Percentiles rank a stretch among this genome's conserved stretches.
Evolutionary conservation across 2,888 invertebrate species (phyloP).

Genomic region (Mechanitis mazaeus): DNA sequence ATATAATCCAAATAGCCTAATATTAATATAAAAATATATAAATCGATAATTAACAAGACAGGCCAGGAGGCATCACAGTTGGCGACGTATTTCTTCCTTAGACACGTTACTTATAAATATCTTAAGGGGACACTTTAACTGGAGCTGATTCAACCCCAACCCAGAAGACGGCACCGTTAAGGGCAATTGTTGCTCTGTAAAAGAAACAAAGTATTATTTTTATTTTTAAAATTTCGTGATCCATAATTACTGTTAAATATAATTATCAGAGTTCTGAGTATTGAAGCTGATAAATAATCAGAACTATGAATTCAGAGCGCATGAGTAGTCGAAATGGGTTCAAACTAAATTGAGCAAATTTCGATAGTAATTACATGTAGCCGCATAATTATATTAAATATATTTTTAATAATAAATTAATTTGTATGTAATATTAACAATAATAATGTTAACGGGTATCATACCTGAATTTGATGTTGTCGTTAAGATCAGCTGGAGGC

Average conservation of each 20-base stretch:
- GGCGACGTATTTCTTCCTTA: no score
- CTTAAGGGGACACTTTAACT: slow-evolving; percentile 67
- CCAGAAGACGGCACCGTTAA: slow-evolving; percentile 84
- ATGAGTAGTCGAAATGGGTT: no score
- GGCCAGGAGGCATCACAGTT: neutral
- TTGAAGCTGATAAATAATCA: no score
- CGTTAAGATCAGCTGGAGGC: slow-evolving; percentile 78
- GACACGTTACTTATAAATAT: neutral
- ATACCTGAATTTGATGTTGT: slow-evolving; percentile 28
- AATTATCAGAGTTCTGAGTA: no score
- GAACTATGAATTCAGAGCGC: no score
- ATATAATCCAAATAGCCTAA: slow-evolving; percentile 11
- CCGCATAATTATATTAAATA: no score
- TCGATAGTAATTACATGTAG: no score
- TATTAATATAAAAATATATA: slow-evolving; percentile 8
- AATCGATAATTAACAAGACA: slow-evolving; percentile 2
- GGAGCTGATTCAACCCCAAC: slow-evolving; percentile 79
- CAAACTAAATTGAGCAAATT: no score
- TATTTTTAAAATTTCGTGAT: no score
- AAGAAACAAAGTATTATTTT: slow-evolving; percentile 26
- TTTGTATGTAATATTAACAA: neutral
- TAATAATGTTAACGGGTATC: no score
- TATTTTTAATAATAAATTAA: neutral
- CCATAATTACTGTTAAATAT: no score
- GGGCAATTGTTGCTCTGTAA: slow-evolving; percentile 81